These are phyloP conservation scores for Drosophila vallismaia DNA, from an alignment of 2,888 invertebrate species.

Conservation along the genomic window DNA sequence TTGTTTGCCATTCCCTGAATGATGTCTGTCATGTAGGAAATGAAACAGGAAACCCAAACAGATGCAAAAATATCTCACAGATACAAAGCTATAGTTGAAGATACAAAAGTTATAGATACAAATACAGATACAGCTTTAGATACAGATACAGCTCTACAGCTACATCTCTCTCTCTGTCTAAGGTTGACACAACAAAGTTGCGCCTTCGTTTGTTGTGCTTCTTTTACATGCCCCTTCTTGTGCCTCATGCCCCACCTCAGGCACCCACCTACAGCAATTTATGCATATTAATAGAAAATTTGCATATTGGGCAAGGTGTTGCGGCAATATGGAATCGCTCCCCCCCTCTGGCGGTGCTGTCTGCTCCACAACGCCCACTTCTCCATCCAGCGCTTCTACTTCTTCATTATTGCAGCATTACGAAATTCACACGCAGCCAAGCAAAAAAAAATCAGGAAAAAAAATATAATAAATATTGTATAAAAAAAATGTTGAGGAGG, in stretches of 20 bases:
- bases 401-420: slow-evolving; percentile 41
- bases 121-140: background rate
- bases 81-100: background rate
- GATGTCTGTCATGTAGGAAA: slow-evolving; percentile 64
- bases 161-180: background rate
- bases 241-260: background rate
- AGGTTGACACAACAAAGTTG: slow-evolving; percentile 53
- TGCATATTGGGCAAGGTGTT: slow-evolving; percentile 70
- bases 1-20: slow-evolving; percentile 58
- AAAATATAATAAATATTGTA: background rate
- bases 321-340: slow-evolving; percentile 22
- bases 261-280: slow-evolving; percentile 56
- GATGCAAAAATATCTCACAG: slow-evolving; percentile 16
- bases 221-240: slow-evolving; percentile 5
- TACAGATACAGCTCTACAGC: background rate
- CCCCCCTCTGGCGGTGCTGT: background rate
- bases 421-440: slow-evolving; percentile 50
- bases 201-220: slow-evolving; percentile 51
- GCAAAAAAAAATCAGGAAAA: slow-evolving; percentile 18
- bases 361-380: slow-evolving; percentile 33
- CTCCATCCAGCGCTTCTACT: slow-evolving; percentile 7
- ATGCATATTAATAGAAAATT: slow-evolving; percentile 72
- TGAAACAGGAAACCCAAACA: slow-evolving; percentile 63
- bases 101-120: slow-evolving; percentile 9
- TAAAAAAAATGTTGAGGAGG: no score